Evolutionary conservation across 2,888 invertebrate species (phyloP).

Genomic region (Nezara viridula): DNA sequence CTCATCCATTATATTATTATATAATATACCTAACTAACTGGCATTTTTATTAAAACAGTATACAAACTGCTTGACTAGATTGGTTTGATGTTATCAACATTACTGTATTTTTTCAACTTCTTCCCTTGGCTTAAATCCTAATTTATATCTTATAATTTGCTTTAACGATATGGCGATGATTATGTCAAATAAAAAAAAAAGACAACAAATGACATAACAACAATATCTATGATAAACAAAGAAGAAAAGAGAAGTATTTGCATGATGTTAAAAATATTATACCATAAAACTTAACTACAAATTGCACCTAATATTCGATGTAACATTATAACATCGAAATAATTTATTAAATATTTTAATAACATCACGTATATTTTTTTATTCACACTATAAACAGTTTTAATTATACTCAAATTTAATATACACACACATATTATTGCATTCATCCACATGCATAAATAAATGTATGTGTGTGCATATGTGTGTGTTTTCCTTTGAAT

Average conservation of each 20-base stretch:
- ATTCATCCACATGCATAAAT: not conserved
- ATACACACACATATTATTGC: not conserved
- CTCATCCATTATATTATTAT: slow-evolving; percentile 12
- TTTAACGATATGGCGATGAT: slow-evolving; percentile 9
- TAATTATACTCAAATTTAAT: not conserved
- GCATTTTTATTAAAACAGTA: slow-evolving; percentile 24
- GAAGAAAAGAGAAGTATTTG: slow-evolving; percentile 43
- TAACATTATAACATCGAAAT: slow-evolving; percentile 1
- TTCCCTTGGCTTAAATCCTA: not conserved
- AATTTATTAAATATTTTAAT: not conserved
- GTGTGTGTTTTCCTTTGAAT: not conserved
- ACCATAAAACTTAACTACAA: not conserved
- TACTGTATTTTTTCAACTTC: slow-evolving; percentile 6
- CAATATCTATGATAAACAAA: slow-evolving; percentile 32
- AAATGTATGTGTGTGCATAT: not conserved
- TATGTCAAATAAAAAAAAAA: slow-evolving; percentile 5
- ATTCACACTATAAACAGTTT: too few relatives aligned
- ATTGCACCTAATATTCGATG: slow-evolving; percentile 26
- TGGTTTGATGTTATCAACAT: slow-evolving; percentile 35
- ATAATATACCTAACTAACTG: slow-evolving; percentile 16
- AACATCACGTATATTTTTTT: slow-evolving; percentile 31
- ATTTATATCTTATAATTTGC: not conserved
- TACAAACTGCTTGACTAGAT: slow-evolving; percentile 42
- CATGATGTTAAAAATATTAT: not conserved
- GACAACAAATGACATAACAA: not conserved